phyloP scores from a whole-genome alignment of 2,888 invertebrate species.

The Drosophila neonasuta region DNA sequence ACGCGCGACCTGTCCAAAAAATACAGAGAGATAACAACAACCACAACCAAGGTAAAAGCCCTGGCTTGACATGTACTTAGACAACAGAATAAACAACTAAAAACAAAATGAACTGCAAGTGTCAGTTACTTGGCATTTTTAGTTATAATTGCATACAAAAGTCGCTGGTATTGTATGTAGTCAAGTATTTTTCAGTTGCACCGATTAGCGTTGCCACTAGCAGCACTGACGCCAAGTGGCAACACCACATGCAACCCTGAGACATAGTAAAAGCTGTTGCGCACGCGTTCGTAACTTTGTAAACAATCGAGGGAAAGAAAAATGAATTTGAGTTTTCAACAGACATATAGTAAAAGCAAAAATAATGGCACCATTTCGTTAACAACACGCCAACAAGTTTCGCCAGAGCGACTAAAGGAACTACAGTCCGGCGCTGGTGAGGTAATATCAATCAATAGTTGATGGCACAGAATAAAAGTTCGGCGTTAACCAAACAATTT shows the following conservation, averaged over 20 bases:
- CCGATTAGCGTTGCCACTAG: constrained; percentile 15
- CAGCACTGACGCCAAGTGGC: constrained; percentile 27
- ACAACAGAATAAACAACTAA: not conserved
- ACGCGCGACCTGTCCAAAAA: constrained; percentile 70
- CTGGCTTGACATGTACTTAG: constrained; percentile 28
- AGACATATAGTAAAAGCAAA: constrained; percentile 51
- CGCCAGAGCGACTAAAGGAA: constrained; percentile 25
- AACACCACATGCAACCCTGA: constrained; percentile 4
- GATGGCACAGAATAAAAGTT: not conserved
- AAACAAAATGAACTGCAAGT: not conserved
- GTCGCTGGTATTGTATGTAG: constrained; percentile 11
- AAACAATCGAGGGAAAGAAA: not conserved
- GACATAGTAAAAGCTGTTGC: constrained; percentile 6
- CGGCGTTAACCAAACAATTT: constrained; percentile 11
- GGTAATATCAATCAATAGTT: constrained; percentile 47
- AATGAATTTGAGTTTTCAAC: constrained; percentile 19
- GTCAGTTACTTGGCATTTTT: constrained; percentile 10
- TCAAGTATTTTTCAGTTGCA: not conserved
- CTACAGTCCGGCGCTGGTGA: constrained; percentile 74
- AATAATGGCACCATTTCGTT: constrained; percentile 75
- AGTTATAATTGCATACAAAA: constrained; percentile 6
- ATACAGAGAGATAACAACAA: not conserved
- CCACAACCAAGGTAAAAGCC: constrained; percentile 20
- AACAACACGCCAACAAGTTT: constrained; percentile 31
- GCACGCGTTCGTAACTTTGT: constrained; percentile 31